phyloP scores from a whole-genome alignment of 2,797 vertebrate species.

The Orestias chungarensis region DNA sequence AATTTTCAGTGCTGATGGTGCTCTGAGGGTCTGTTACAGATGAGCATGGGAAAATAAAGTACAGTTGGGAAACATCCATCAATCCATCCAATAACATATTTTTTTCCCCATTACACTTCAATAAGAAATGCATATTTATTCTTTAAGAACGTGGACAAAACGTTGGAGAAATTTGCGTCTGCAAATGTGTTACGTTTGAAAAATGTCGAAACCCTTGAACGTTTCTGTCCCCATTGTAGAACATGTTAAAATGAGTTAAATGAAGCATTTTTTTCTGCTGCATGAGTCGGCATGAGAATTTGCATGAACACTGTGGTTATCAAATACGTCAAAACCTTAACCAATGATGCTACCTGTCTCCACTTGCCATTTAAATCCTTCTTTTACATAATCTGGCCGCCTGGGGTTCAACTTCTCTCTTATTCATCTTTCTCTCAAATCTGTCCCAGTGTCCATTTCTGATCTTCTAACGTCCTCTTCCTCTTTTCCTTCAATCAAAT shows the following conservation, averaged over 20 bases:
- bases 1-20: constrained; percentile 12
- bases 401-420: constrained; percentile 15
- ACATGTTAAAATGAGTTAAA: too few relatives aligned
- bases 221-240: not conserved
- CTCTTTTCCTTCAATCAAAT: constrained; percentile 43
- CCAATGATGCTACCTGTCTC: constrained; percentile 2
- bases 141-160: not conserved
- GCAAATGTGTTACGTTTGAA: not conserved
- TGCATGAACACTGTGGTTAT: constrained; percentile 21
- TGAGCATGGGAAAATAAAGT: not conserved
- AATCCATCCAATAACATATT: too few relatives aligned
- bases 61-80: not conserved
- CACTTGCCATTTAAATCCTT: not conserved
- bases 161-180: not conserved
- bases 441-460: constrained; percentile 29
- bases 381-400: not conserved
- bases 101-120: too few relatives aligned
- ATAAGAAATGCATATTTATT: not conserved
- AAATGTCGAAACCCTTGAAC: not conserved
- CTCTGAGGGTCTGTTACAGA: not conserved
- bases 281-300: constrained; percentile 5
- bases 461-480: constrained; percentile 29
- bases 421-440: constrained; percentile 20
- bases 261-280: constrained; percentile 8
- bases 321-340: constrained; percentile 21